Evolutionary conservation across 2,888 invertebrate species (phyloP).

Genomic region (Rutpela maculata): DNA sequence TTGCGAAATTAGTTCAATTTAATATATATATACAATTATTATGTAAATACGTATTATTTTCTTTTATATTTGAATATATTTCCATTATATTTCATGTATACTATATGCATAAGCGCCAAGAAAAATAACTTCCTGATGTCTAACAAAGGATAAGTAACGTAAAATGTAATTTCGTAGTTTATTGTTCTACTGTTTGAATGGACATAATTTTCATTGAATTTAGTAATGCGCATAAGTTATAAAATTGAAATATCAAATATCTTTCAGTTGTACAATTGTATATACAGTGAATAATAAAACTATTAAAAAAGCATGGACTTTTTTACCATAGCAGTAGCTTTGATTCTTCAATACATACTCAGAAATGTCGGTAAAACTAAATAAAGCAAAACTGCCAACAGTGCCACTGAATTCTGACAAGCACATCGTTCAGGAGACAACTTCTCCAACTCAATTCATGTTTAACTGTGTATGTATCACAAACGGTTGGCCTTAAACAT

Average conservation of each 20-base stretch:
- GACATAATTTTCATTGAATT: conserved; percentile 2
- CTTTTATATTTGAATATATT: not conserved
- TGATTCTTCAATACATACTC: too few species aligned
- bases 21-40: not conserved
- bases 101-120: not conserved
- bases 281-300: not conserved
- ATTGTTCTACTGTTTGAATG: conserved; percentile 7
- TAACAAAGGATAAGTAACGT: not conserved
- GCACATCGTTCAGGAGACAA: too few species aligned
- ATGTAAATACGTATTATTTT: not conserved
- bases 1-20: not conserved
- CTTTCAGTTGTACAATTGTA: not conserved
- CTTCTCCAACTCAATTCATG: too few species aligned
- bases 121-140: not conserved
- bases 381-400: too few species aligned
- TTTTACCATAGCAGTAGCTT: too few species aligned
- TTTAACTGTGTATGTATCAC: too few species aligned
- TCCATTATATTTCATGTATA: not conserved
- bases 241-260: not conserved
- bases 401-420: too few species aligned
- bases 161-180: not conserved
- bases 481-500: too few species aligned
- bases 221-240: not conserved
- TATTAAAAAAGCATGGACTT: too few species aligned
- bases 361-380: too few species aligned